Base-by-base conservation (phyloP, 2,888 invertebrate genomes). In the Sphinx pinastri region DNA sequence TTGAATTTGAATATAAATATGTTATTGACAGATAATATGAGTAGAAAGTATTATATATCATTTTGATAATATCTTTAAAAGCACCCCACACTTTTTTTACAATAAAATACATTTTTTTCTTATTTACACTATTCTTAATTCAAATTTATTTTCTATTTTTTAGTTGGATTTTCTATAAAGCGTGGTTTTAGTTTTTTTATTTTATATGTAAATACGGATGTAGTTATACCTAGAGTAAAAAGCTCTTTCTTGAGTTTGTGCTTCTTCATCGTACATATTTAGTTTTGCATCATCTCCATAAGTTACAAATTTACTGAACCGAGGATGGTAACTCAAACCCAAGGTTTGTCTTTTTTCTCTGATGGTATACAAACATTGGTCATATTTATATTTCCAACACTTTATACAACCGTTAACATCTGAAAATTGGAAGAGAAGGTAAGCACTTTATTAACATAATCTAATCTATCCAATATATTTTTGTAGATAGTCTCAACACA, bases 231-330 rank as follows among this genome's bases (percentile, higher is more conserved):
- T 95, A 70, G 94, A 90, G 76, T 94, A 92, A 80, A 96, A 94
- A 68, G 95, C 92, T 72, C 95, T 89, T 83, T 96, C 96, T 81
- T 95, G 95, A 6, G 94, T 95, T 81, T 95, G 95, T 14, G 95
- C 95, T 88, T 96, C 96, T 86, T 96, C 96, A 77, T 96, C 96
- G 81, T 96, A 96, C 83, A 96, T 93, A 77, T 94, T 94, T 55
- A 96, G 85, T 80, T 93, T 95, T 19, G 94, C 90, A 80, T 96
- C 96, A 77, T 96, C 96, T 0, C 96, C 96, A 70, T 95, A 95
- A 0, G 96, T 95, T 55, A 94, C 80, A 74, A 94, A 93, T 80
- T 93, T 94, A 66, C 84, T 94, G 72, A 94, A 89, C 13, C 93
- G 90, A 38, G 95, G 95, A 82, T 96, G 96, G 79, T 96, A 96